These are phyloP conservation scores for Amphiprion percula DNA, from an alignment of 2,113 vertebrate species.

Conservation along the genomic window DNA sequence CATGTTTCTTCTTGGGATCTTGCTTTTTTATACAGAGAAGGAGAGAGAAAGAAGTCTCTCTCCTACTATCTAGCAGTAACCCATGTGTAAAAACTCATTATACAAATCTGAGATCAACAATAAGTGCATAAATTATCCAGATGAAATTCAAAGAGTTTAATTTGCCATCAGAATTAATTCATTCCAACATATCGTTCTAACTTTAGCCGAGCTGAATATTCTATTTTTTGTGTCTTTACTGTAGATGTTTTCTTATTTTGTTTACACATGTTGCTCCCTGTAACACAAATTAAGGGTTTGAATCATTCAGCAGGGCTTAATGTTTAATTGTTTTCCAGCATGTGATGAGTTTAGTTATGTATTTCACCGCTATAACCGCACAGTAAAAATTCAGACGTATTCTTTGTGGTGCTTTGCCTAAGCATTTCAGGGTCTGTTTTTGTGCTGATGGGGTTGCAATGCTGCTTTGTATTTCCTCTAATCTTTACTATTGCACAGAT, in stretches of 20 bases:
- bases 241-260: neutral
- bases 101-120: neutral
- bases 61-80: neutral
- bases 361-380: slow-evolving; percentile 55
- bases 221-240: neutral
- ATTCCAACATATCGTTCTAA: slow-evolving; percentile 4
- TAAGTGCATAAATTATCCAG: neutral
- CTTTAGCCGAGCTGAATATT: neutral
- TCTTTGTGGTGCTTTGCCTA: slow-evolving; percentile 3
- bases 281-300: neutral
- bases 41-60: neutral
- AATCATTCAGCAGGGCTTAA: slow-evolving; percentile 66
- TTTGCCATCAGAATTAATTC: neutral
- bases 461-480: slow-evolving; percentile 40
- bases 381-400: slow-evolving; percentile 7
- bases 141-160: slow-evolving; percentile 8
- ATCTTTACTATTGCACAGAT: slow-evolving; percentile 45
- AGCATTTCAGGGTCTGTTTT: slow-evolving; percentile 23
- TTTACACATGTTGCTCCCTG: neutral
- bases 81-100: neutral
- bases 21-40: neutral
- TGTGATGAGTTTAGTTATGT: slow-evolving; percentile 64
- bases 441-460: slow-evolving; percentile 14
- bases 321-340: slow-evolving; percentile 50
- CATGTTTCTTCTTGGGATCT: neutral